A percentile compares a stretch with the other conserved stretches of the same genome.
These are phyloP conservation scores for Connochaetes taurinus DNA, from an alignment of 2,113 vertebrate species.

Conservation along the genomic window DNA sequence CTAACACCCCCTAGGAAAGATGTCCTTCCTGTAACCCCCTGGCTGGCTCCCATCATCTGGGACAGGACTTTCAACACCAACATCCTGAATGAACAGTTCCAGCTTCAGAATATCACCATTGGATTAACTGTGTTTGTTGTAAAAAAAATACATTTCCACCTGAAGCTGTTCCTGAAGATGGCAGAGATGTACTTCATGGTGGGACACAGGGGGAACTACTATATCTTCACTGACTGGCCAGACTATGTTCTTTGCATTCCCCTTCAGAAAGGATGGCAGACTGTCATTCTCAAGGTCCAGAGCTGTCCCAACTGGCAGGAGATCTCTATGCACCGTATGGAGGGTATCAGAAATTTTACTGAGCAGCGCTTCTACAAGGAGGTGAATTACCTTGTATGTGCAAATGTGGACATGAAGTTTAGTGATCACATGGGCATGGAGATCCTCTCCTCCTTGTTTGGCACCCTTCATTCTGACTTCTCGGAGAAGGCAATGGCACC, in stretches of 20 bases:
- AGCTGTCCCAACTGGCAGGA: conserved; percentile 73
- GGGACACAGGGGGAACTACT: conserved; percentile 74
- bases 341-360: conserved; percentile 64
- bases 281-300: conserved; percentile 15
- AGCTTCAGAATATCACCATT: background rate
- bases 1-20: background rate
- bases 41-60: conserved; percentile 47
- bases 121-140: conserved; percentile 1
- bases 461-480: conserved; percentile 70
- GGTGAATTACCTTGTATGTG: conserved; percentile 72
- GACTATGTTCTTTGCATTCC: background rate
- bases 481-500: background rate
- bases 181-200: conserved; percentile 79
- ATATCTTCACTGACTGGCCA: background rate
- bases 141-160: conserved; percentile 39
- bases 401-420: conserved; percentile 77
- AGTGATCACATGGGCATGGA: conserved; percentile 68
- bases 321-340: conserved; percentile 74
- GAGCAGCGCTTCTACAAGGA: background rate
- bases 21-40: background rate
- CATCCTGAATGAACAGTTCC: conserved; percentile 4
- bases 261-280: conserved; percentile 5
- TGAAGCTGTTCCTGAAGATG: conserved; percentile 72
- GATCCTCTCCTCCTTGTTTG: conserved; percentile 64
- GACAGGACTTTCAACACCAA: conserved; percentile 12